Evolutionary conservation across 2,797 vertebrate genomes (phyloP), one percentile per base, ranked within the genome.

Genomic region (Mico argentatus): DNA sequence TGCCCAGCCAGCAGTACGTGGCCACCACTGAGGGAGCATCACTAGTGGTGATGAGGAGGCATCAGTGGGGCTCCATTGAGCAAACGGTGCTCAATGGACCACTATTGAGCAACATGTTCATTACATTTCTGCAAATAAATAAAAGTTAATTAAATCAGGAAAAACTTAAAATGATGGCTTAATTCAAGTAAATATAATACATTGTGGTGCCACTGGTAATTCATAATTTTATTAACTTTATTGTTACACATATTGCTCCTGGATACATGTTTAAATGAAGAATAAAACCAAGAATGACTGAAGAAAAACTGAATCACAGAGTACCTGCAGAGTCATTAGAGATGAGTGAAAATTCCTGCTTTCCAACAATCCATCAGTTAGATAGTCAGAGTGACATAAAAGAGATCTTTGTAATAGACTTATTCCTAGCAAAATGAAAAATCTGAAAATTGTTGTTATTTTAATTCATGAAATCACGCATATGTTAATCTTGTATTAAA

Each of bases 1-100:
- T 30, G 12, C 2, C 20, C 3, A 9, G 33, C 15, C 11, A 8
- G 39, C 1, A 10, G 13, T 36, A 1, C 4, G 0, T 13, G 36
- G 44, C 19, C 61, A 9, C 36, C 11, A 15, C 4, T 20, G 86
- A 76, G 0, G 0, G 27, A 27, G 26, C 9, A 13, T 22, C 14
- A 5, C 12, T 11, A 64, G 46, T 36, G 48, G 7, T 22, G 46
- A 2, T 27, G 26, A 27, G 7, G 8, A 19, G 27, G 72, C 50
- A 41, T 4, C 44, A 27, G 20, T 33, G 70, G 50, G 44, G 13
- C 48, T 96, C 27, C 48, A 30, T 50, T 77, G n/a, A 70, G 44
- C 39, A 50, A 76, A 87, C 1, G 2, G 14, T 57, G 48, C 5
- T 81, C 64, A 41, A 3, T 4, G 20, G 12, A 50, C 73, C n/a